A percentile compares a stretch with the other conserved stretches of the same genome.
phyloP scores from a whole-genome alignment of 2,113 vertebrate species.

The Tylochromis polylepis region DNA sequence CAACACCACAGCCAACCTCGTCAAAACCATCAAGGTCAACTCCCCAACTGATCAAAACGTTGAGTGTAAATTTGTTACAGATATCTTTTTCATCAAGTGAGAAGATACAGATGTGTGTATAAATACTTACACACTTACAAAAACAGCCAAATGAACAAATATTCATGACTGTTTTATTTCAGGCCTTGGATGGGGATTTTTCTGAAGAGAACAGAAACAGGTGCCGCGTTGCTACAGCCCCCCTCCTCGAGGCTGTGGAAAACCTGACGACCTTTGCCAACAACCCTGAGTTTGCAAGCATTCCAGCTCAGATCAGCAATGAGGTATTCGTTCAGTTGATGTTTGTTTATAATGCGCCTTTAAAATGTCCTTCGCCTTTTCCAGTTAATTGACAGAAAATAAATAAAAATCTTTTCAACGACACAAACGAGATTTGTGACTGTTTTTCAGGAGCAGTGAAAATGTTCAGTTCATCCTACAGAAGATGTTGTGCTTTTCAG shows the following conservation, averaged over 20 bases:
- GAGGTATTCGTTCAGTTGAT: conserved; percentile 75
- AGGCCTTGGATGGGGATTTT: conserved; percentile 95
- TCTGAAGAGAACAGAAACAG: conserved; percentile 93
- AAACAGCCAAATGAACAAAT: background rate
- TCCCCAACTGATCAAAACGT: conserved; percentile 67
- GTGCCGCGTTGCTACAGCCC: conserved; percentile 86
- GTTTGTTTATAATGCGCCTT: background rate
- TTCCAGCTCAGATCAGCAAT: conserved; percentile 93
- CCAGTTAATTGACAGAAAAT: background rate
- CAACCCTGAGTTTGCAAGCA: conserved; percentile 96
- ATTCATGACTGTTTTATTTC: conserved; percentile 14
- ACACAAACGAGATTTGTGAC: background rate
- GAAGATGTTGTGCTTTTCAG: background rate
- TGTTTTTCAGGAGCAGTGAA: background rate
- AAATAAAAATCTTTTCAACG: background rate
- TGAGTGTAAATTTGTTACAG: conserved; percentile 65
- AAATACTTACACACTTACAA: background rate
- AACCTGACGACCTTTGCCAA: conserved; percentile 93
- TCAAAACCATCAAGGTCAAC: conserved; percentile 98
- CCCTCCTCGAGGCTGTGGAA: conserved; percentile 94
- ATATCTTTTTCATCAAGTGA: conserved; percentile 1
- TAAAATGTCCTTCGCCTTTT: background rate
- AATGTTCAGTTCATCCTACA: background rate
- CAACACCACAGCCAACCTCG: conserved; percentile 97
- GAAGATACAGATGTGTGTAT: conserved; percentile 10